Conservation (phyloP, 2,113 vertebrate species). For the Ciconia stormi region DNA sequence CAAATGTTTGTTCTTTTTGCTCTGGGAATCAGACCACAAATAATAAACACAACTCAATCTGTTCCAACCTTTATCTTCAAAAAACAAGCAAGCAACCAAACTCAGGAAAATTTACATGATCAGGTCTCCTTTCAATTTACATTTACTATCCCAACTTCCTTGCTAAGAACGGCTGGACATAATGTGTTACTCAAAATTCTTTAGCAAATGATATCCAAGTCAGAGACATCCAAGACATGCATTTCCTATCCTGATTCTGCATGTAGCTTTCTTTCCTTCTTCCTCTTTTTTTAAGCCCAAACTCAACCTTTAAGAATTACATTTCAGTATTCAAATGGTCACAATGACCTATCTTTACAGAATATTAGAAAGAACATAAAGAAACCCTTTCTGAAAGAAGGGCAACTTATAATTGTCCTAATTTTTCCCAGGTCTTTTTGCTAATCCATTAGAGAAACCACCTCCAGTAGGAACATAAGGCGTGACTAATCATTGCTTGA, state of each 20-base stretch:
- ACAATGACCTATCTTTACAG: neutral
- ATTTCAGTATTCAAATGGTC: neutral
- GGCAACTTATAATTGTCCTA: neutral
- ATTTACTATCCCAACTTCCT: neutral
- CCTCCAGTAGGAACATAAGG: neutral
- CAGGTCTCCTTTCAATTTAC: neutral
- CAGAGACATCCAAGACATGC: neutral
- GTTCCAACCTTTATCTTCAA: slow-evolving; percentile 49
- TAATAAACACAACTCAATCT: slow-evolving; percentile 18
- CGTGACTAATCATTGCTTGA: neutral
- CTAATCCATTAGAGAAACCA: neutral
- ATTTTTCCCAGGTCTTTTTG: neutral
- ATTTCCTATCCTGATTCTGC: neutral
- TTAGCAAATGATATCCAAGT: neutral
- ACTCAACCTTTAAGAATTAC: neutral
- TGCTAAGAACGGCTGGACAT: neutral
- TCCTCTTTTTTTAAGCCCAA: neutral
- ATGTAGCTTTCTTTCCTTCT: neutral
- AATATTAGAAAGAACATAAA: neutral
- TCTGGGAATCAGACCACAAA: neutral
- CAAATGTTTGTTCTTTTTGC: neutral
- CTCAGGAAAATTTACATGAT: neutral
- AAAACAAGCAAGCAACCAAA: slow-evolving; percentile 28
- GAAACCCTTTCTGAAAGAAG: neutral
- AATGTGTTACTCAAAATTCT: neutral